These are phyloP conservation scores for Microcebus ravelobensis DNA, from an alignment of 2,113 vertebrate species.

Conservation along the genomic window DNA sequence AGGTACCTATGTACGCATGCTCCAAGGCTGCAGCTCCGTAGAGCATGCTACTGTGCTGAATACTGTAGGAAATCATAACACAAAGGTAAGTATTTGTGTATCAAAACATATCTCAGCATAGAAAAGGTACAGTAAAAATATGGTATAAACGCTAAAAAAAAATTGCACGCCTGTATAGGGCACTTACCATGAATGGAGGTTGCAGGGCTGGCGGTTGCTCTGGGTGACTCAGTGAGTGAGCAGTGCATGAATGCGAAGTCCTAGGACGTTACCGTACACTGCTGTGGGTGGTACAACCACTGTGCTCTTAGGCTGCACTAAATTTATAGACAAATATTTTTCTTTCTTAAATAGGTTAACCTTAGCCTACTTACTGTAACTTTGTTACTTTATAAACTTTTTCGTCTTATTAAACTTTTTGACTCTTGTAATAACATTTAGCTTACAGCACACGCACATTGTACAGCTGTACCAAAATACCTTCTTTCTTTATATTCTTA, in stretches of 20 bases:
- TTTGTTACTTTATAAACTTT: too few species aligned
- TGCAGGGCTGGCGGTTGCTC: neutral
- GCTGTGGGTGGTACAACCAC: neutral
- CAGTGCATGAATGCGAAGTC: neutral
- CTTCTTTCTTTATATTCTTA: neutral
- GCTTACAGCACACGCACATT: neutral
- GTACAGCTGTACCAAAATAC: neutral
- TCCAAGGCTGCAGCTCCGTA: neutral
- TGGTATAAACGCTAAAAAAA: neutral
- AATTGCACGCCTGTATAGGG: neutral
- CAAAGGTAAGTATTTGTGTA: neutral
- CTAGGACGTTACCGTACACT: neutral
- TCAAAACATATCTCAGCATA: neutral
- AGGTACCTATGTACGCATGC: too few species aligned
- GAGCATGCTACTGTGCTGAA: neutral
- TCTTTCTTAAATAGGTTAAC: neutral
- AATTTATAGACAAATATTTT: neutral
- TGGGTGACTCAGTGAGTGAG: neutral
- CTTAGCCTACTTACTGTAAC: neutral
- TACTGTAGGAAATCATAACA: neutral
- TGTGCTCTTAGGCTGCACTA: neutral
- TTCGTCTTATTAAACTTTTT: neutral
- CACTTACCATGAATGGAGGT: neutral
- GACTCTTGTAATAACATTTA: neutral
- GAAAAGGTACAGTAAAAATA: neutral